phyloP scores from a whole-genome alignment of 2,888 invertebrate genomes.

The Rhabditophanes sp. region DNA sequence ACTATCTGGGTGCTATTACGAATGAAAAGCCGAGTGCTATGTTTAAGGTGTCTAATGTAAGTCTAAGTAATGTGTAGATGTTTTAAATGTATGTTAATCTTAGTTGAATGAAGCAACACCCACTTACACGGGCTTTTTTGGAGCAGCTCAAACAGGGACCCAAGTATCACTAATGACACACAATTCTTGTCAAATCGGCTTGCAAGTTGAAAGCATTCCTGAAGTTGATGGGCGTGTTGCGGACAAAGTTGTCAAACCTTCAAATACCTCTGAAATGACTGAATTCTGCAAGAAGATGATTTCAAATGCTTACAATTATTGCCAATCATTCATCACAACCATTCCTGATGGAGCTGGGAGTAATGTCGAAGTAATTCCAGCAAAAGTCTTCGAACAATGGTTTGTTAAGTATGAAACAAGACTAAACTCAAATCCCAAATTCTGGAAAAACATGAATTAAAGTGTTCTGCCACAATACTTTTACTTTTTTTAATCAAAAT shows the following conservation, averaged over 20 bases:
- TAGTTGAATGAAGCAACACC: too few relatives aligned
- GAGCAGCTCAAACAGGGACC: too few relatives aligned
- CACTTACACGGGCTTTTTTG: too few relatives aligned
- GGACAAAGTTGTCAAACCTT: too few relatives aligned
- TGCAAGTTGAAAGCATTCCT: conserved; percentile 7
- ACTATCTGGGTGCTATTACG: conserved; percentile 73
- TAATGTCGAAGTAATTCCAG: conserved; percentile 66
- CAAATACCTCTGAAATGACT: conserved; percentile 47
- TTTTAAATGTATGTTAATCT: too few relatives aligned
- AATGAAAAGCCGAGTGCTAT: conserved; percentile 90
- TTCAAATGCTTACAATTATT: conserved; percentile 76
- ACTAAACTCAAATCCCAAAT: conserved; percentile 15
- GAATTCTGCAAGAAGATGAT: conserved; percentile 69
- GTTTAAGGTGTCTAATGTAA: conserved; percentile 68
- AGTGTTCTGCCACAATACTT: too few relatives aligned
- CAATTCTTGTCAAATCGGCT: conserved; percentile 10
- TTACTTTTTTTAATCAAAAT: too few relatives aligned
- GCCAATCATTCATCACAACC: conserved; percentile 69
- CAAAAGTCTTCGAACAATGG: conserved; percentile 76
- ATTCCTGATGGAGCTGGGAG: conserved; percentile 51
- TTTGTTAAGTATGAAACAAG: conserved; percentile 77
- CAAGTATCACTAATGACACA: too few relatives aligned
- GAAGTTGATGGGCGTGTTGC: background rate
- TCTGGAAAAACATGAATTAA: conserved; percentile 16
- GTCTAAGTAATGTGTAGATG: too few relatives aligned